Percentiles rank a stretch among this genome's conserved stretches.
These are phyloP conservation scores for Nowickia ferox DNA, from an alignment of 2,888 invertebrate species.

Conservation along the genomic window DNA sequence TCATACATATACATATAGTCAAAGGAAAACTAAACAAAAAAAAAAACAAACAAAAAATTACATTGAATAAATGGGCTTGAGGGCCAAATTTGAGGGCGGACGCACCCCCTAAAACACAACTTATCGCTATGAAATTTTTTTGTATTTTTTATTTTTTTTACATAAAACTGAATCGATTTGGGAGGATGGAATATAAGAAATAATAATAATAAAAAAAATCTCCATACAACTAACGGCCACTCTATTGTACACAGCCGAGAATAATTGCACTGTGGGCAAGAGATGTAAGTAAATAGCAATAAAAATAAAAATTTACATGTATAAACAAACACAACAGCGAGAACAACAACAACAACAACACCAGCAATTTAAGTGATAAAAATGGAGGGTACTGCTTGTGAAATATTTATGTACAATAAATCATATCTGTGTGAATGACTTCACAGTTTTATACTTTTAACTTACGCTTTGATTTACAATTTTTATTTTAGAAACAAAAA, in stretches of 20 bases:
- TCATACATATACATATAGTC: too few species aligned
- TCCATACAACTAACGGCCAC: too few species aligned
- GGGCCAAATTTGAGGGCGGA: too few species aligned
- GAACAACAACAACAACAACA: background rate
- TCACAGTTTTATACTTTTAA: background rate
- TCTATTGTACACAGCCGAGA: background rate
- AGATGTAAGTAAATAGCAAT: background rate
- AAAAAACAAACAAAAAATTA: too few species aligned
- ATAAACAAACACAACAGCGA: background rate
- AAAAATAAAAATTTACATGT: constrained; percentile 29
- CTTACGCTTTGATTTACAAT: background rate
- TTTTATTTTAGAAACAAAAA: background rate
- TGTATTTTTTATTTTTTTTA: too few species aligned
- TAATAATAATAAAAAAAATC: too few species aligned
- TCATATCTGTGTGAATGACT: constrained; percentile 39
- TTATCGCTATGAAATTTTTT: too few species aligned
- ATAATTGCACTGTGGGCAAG: background rate
- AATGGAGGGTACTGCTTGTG: background rate
- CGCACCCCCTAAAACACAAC: too few species aligned
- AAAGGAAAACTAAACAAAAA: too few species aligned
- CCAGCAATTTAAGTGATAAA: background rate
- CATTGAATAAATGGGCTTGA: too few species aligned
- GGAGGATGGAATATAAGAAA: too few species aligned
- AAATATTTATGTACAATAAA: constrained; percentile 9
- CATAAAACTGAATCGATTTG: too few species aligned